Evolutionary conservation across 2,888 invertebrate genomes (phyloP), one percentile per base, ranked within the genome.

Genomic region (Tipula helvola): DNA sequence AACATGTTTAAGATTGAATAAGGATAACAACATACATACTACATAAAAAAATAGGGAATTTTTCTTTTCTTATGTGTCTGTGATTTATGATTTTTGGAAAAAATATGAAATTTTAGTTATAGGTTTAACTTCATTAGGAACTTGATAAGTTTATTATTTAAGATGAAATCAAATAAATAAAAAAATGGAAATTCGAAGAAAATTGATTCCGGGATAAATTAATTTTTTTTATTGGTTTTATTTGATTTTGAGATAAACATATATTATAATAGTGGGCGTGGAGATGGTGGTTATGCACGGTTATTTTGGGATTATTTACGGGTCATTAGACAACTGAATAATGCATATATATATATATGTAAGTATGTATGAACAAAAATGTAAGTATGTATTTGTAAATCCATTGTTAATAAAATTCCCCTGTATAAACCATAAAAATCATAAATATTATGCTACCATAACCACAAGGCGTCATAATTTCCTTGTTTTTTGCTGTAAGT

Each of bases 1-100:
- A 84, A 84, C 84, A 84, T 84, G 84, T 84, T 84, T 84, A 16
- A 36, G 36, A 41, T 84, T 84, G 84, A 39, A 39, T 84, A 71
- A 28, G 28, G 71, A 71, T 71, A 71, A 28, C 71, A 71, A 28
- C 10, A 71, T 28, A 71, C 71, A 57, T 57, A 28, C 28, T 28
- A 28, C 2, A 71, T 10, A 71, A 28, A 10, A 28, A 71, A 71
- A 28, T 71, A 28, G 52, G 16, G 71, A 71, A 71, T 28, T 28
- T 71, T 10, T 71, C 7, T 18, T 7, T 52, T 52, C 5, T 52
- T 3, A n/a, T 28, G 71, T 52, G 10, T 71, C 71, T 28, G 28
- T 71, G 71, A 71, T 71, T 71, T 71, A 71, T 71, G 71, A 28
- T 71, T 71, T 71, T 71, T 71, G 71, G 71, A 13, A 71, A 57